These are phyloP conservation scores for Clarias batrachus DNA, from an alignment of 2,113 vertebrate genomes.

Conservation along the genomic window DNA sequence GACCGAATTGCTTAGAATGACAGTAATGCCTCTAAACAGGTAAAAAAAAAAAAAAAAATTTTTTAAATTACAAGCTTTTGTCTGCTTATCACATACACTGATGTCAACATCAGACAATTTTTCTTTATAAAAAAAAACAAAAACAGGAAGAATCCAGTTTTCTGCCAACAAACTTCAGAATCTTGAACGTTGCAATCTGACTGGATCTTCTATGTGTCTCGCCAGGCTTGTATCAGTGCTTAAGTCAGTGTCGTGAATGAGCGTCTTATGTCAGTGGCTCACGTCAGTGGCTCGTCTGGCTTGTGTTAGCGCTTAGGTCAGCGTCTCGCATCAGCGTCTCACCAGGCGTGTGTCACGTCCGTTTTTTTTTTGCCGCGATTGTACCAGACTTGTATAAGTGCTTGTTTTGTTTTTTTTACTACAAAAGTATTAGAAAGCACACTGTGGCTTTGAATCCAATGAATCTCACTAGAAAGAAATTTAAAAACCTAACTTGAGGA, in stretches of 20 bases:
- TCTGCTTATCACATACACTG: no score
- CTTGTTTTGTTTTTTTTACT: no score
- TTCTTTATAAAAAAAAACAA: no score
- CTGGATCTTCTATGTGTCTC: neutral
- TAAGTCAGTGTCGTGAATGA: neutral
- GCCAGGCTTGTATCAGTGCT: neutral
- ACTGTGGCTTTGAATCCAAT: neutral
- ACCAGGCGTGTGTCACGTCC: neutral
- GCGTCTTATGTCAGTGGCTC: no score
- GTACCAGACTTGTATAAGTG: neutral
- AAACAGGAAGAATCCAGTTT: no score
- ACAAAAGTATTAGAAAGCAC: neutral
- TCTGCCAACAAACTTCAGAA: no score
- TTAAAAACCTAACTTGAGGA: slow-evolving; percentile 1
- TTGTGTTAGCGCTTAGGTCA: neutral
- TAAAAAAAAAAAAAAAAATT: no score
- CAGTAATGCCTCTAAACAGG: neutral
- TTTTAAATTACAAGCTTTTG: neutral
- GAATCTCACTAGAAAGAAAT: slow-evolving; percentile 6
- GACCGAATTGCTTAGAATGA: neutral
- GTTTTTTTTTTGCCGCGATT: no score
- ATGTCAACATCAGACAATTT: no score
- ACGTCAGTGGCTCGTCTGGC: neutral
- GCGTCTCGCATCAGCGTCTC: no score
- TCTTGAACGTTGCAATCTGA: no score